Evolutionary conservation across 2,888 invertebrate species (phyloP).

Genomic region (Plagiodera versicolora): DNA sequence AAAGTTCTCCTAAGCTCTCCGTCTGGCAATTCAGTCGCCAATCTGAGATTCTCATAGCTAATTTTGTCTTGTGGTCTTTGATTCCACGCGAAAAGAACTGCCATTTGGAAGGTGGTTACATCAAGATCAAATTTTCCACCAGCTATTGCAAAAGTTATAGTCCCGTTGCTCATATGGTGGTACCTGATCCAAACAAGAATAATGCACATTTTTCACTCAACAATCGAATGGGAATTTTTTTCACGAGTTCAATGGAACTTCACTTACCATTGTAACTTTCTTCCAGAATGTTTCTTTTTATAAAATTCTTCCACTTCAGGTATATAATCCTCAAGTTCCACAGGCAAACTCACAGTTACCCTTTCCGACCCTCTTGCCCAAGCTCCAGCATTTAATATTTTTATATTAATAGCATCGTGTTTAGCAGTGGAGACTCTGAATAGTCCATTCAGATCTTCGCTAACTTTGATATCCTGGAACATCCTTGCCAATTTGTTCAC

Average conservation of each 20-base stretch:
- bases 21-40: slow-evolving; percentile 96
- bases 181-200: too few relatives aligned
- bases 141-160: slow-evolving; percentile 91
- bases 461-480: slow-evolving; percentile 98
- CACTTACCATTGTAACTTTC: slow-evolving; percentile 90
- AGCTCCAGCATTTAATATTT: slow-evolving; percentile 92
- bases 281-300: slow-evolving; percentile 94
- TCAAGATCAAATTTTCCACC: slow-evolving; percentile 95
- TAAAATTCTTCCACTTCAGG: slow-evolving; percentile 99
- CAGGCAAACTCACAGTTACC: slow-evolving; percentile 92
- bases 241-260: too few relatives aligned
- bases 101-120: slow-evolving; percentile 99
- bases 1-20: slow-evolving; percentile 92
- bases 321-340: slow-evolving; percentile 98
- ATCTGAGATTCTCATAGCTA: slow-evolving; percentile 92
- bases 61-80: slow-evolving; percentile 90
- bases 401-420: slow-evolving; percentile 93
- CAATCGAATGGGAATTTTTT: too few relatives aligned
- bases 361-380: slow-evolving; percentile 96
- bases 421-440: slow-evolving; percentile 82
- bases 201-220: background rate
- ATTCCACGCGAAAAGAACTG: slow-evolving; percentile 98
- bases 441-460: slow-evolving; percentile 84
- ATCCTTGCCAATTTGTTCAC: slow-evolving; percentile 97
- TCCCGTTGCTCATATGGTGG: slow-evolving; percentile 99